phyloP scores from a whole-genome alignment of 2,797 vertebrate genomes.

The Poecilia gillii region DNA sequence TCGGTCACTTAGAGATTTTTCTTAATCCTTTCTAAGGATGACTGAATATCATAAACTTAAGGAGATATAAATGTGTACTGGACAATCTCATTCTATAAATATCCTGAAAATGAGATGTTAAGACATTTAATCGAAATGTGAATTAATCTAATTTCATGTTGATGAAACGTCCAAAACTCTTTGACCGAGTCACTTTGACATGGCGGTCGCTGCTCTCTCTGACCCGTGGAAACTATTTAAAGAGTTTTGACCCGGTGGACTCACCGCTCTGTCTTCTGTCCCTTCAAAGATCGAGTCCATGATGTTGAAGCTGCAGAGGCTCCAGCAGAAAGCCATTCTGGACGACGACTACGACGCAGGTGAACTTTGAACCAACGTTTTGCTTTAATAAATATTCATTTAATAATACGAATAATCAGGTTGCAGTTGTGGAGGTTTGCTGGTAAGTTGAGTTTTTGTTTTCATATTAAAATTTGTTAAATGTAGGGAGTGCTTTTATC shows the following conservation, averaged over 20 bases:
- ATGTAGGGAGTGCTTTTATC: not conserved
- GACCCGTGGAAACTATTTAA: constrained; percentile 16
- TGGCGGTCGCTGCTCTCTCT: constrained; percentile 31
- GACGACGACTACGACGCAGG: constrained; percentile 90
- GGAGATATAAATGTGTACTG: not conserved
- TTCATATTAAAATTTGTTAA: not conserved
- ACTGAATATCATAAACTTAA: not conserved
- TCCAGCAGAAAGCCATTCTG: constrained; percentile 88
- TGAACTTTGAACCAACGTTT: constrained; percentile 64
- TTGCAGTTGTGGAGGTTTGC: not conserved
- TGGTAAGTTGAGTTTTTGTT: not conserved
- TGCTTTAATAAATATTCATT: constrained; percentile 24
- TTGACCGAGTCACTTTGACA: not conserved
- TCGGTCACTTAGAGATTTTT: not conserved
- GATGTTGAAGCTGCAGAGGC: constrained; percentile 86
- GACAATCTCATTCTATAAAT: not conserved
- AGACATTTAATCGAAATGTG: not conserved
- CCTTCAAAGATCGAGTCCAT: constrained; percentile 84
- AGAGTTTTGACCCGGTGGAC: constrained; percentile 31
- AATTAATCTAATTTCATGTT: not conserved
- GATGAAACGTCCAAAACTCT: not conserved
- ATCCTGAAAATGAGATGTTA: not conserved
- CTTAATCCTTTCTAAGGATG: not conserved
- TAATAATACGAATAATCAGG: not conserved
- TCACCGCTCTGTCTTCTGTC: constrained; percentile 21